A percentile compares a stretch with the other conserved stretches of the same genome.
Conservation (phyloP, 2,113 vertebrate species). For the Nothoprocta perdicaria region DNA sequence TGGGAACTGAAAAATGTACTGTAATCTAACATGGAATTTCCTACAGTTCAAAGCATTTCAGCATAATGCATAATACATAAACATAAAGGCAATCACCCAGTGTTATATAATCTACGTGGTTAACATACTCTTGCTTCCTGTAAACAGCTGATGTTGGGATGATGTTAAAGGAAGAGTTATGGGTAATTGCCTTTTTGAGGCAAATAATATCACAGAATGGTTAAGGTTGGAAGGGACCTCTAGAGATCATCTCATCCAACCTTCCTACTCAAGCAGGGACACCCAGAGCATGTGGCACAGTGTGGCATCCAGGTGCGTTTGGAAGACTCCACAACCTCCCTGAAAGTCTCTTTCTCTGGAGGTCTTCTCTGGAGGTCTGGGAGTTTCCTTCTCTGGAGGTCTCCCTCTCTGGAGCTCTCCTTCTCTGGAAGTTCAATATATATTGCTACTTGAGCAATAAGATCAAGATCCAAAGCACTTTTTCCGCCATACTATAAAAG, state of each 20-base stretch:
- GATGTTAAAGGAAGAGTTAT: neutral
- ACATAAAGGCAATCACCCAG: neutral
- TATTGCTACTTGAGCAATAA: neutral
- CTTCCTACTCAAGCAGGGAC: too few species aligned
- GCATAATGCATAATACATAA: neutral
- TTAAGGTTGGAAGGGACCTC: too few species aligned
- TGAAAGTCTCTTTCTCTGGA: too few species aligned
- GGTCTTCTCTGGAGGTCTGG: too few species aligned
- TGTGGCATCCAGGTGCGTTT: too few species aligned
- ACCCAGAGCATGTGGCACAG: too few species aligned
- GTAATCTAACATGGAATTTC: neutral
- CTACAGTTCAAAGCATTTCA: neutral
- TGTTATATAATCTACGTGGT: neutral
- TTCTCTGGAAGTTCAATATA: too few species aligned
- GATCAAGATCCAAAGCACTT: constrained; percentile 46
- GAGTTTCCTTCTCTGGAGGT: too few species aligned
- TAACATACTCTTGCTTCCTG: neutral
- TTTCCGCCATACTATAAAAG: constrained; percentile 47
- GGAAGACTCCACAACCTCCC: too few species aligned
- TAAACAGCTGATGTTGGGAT: neutral
- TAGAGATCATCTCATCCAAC: too few species aligned
- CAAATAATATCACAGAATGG: neutral
- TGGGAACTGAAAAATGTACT: neutral
- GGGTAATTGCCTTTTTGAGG: neutral
- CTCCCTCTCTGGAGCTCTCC: too few species aligned